These are phyloP conservation scores for Crepidodera aurea DNA, from an alignment of 2,888 invertebrate species.

Conservation along the genomic window DNA sequence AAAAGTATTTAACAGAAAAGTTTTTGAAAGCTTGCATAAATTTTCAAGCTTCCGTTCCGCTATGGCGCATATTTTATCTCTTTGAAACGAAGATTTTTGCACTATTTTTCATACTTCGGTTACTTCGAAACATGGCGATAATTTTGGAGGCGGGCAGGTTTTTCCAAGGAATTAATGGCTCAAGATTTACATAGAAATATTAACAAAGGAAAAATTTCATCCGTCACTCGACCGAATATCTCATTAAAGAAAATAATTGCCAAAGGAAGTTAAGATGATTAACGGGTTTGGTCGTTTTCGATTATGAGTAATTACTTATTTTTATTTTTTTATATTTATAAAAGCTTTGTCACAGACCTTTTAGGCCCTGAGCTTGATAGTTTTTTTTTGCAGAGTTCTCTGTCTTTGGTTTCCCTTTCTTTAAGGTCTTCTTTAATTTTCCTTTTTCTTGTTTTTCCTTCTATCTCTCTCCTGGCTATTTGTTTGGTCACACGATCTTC, in stretches of 20 bases:
- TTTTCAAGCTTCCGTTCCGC: conserved; percentile 5
- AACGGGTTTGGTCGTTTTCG: too few species aligned
- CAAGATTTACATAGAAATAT: neutral
- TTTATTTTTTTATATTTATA: too few species aligned
- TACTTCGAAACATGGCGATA: conserved; percentile 8
- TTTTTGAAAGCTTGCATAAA: conserved; percentile 17
- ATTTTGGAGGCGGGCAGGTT: neutral
- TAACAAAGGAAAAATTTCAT: neutral
- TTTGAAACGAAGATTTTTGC: neutral
- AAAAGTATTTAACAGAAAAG: conserved; percentile 19
- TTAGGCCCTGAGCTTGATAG: too few species aligned
- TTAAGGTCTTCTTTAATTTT: too few species aligned
- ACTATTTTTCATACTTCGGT: conserved; percentile 15
- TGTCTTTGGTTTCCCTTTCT: too few species aligned
- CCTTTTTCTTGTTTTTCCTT: too few species aligned
- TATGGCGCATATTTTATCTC: conserved; percentile 15
- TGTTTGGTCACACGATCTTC: too few species aligned
- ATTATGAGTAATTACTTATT: too few species aligned
- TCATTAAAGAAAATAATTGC: conserved; percentile 7
- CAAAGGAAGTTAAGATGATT: neutral
- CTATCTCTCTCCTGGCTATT: too few species aligned
- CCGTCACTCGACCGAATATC: neutral
- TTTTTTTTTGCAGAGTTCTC: too few species aligned
- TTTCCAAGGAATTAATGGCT: conserved; percentile 1
- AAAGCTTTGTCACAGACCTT: too few species aligned